Conservation (phyloP, 2,888 invertebrate species). For the Diarsia rubi region DNA sequence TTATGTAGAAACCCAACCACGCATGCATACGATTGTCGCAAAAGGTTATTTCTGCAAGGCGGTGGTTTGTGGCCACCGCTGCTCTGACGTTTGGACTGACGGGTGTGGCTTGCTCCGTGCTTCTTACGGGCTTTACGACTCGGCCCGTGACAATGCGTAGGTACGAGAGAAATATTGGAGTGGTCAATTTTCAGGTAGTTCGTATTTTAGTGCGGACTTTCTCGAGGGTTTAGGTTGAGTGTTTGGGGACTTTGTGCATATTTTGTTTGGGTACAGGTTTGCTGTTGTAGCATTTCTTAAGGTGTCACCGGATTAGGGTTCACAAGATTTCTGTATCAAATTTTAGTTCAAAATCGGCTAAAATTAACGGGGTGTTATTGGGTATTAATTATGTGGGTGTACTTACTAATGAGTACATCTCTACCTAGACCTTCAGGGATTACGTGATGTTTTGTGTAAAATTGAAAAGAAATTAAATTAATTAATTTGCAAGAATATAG, state of each 20-base stretch:
- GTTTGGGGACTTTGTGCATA: slow-evolving; percentile 8
- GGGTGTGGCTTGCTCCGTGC: slow-evolving; percentile 56
- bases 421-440: too few relatives aligned
- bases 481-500: too few relatives aligned
- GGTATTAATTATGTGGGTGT: too few relatives aligned
- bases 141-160: slow-evolving; percentile 52
- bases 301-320: not conserved
- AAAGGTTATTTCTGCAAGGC: slow-evolving; percentile 67
- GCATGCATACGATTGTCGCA: slow-evolving; percentile 63
- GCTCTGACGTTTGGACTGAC: slow-evolving; percentile 62
- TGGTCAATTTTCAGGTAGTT: slow-evolving; percentile 51
- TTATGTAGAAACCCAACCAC: slow-evolving; percentile 45
- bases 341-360: not conserved
- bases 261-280: not conserved
- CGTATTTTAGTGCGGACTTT: slow-evolving; percentile 39
- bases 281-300: not conserved
- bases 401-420: too few relatives aligned
- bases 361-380: too few relatives aligned
- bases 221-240: slow-evolving; percentile 1
- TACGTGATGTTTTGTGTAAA: not conserved
- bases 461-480: too few relatives aligned
- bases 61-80: slow-evolving; percentile 66
- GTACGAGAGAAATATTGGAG: slow-evolving; percentile 60
- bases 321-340: not conserved
- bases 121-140: slow-evolving; percentile 59